A percentile compares a stretch with the other conserved stretches of the same genome.
Evolutionary conservation across 2,888 invertebrate species (phyloP).

Genomic region (Acanthopleura granulata): DNA sequence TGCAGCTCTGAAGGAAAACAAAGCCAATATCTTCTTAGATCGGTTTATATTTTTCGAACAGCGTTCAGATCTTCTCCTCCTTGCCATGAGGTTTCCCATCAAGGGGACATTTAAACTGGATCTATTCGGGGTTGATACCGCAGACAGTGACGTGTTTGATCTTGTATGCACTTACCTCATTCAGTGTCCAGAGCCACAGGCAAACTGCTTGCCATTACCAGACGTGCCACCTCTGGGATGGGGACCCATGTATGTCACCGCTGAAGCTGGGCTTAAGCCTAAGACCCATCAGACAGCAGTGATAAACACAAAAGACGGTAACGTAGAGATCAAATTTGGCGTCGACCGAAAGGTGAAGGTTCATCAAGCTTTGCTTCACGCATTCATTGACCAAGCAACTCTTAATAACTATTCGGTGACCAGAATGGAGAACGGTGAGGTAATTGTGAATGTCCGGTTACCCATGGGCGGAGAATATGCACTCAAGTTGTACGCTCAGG

Average conservation of each 20-base stretch:
- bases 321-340: conserved; percentile 57
- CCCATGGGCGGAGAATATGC: conserved; percentile 62
- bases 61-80: conserved; percentile 46
- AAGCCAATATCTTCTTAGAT: conserved; percentile 50
- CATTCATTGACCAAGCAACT: conserved; percentile 56
- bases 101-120: conserved; percentile 64
- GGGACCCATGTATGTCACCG: conserved; percentile 59
- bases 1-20: conserved; percentile 30
- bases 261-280: conserved; percentile 56
- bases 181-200: conserved; percentile 49
- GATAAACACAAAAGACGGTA: conserved; percentile 58
- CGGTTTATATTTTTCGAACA: conserved; percentile 63
- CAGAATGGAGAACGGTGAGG: conserved; percentile 53
- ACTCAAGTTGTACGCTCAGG: conserved; percentile 61
- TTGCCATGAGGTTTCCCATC: conserved; percentile 54
- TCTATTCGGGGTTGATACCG: conserved; percentile 58
- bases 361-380: conserved; percentile 58
- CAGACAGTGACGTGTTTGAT: conserved; percentile 58
- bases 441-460: conserved; percentile 55
- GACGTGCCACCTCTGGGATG: conserved; percentile 65
- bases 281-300: conserved; percentile 58
- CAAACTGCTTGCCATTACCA: conserved; percentile 57
- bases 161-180: conserved; percentile 64
- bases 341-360: conserved; percentile 51
- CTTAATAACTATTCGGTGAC: conserved; percentile 58